Conservation (phyloP, 2,888 invertebrate genomes). For the Apamea epomidion region DNA sequence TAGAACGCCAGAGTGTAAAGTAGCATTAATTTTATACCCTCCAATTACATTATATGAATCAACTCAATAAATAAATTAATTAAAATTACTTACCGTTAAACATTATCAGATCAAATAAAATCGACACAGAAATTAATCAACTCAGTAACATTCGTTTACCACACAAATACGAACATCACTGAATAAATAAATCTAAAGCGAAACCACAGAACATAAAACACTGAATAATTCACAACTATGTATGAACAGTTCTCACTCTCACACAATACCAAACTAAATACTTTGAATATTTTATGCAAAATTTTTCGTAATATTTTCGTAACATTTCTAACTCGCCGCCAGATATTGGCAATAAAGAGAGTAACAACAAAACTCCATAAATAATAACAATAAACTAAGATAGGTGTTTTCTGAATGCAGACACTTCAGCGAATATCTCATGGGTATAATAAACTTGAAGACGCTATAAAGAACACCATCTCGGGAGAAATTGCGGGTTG, state of each 20-base stretch:
- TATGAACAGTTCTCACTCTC: constrained; percentile 6
- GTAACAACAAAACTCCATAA: constrained; percentile 51
- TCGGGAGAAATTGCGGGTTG: constrained; percentile 59
- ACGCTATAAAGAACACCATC: constrained; percentile 60
- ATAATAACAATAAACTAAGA: constrained; percentile 65
- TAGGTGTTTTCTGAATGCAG: constrained; percentile 59
- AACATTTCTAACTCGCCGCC: constrained; percentile 34
- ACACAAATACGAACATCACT: constrained; percentile 5
- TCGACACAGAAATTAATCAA: constrained; percentile 15
- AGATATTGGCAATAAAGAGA: constrained; percentile 53
- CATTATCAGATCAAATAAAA: constrained; percentile 24
- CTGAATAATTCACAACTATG: constrained; percentile 36
- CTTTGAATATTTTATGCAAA: constrained; percentile 39
- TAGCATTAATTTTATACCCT: not conserved
- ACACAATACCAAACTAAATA: constrained; percentile 35
- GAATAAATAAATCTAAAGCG: constrained; percentile 14
- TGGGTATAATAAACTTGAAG: constrained; percentile 64
- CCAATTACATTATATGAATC: not conserved
- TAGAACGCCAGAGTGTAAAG: not conserved
- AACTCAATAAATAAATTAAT: not conserved
- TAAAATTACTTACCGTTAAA: constrained; percentile 19
- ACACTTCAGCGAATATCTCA: constrained; percentile 58
- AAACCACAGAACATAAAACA: constrained; percentile 17
- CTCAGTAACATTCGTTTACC: not conserved
- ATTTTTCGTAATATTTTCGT: constrained; percentile 43